Evolutionary conservation across 2,797 vertebrate genomes (phyloP).

Genomic region (Crax fasciolata): DNA sequence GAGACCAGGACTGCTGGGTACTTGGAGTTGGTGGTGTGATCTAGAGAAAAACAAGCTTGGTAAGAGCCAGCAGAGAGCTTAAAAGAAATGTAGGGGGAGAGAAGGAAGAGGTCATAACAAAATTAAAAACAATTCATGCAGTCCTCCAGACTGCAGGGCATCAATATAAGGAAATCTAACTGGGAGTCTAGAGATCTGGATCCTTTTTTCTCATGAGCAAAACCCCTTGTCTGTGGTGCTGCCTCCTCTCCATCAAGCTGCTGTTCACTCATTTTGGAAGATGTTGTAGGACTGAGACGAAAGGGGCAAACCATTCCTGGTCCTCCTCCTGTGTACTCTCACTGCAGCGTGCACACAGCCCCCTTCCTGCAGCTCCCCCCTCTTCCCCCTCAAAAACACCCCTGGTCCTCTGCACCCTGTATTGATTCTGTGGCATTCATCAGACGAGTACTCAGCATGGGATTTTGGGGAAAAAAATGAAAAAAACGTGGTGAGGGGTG

Average conservation of each 20-base stretch:
- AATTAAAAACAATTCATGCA: background rate
- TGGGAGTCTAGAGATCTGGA: background rate
- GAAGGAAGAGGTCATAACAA: background rate
- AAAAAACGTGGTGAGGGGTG: background rate
- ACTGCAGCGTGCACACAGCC: accelerated
- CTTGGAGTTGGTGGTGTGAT: conserved; percentile 90
- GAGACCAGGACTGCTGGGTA: conserved; percentile 89
- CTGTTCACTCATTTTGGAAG: background rate
- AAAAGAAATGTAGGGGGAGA: background rate
- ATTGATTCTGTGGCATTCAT: background rate
- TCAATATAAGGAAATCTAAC: accelerated
- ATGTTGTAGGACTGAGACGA: background rate
- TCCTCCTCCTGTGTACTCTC: background rate
- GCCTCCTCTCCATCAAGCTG: background rate
- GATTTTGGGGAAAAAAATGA: background rate
- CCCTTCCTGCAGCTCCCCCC: background rate
- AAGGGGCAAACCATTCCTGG: background rate
- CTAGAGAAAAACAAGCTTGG: conserved; percentile 72
- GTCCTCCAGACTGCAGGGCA: background rate
- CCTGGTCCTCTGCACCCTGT: background rate
- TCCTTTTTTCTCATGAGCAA: background rate
- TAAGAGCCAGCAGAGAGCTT: background rate
- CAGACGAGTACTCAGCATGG: background rate
- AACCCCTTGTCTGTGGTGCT: background rate
- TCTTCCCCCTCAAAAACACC: background rate